Conservation (phyloP, 2,888 invertebrate species). For the Nomada ruficornis region DNA sequence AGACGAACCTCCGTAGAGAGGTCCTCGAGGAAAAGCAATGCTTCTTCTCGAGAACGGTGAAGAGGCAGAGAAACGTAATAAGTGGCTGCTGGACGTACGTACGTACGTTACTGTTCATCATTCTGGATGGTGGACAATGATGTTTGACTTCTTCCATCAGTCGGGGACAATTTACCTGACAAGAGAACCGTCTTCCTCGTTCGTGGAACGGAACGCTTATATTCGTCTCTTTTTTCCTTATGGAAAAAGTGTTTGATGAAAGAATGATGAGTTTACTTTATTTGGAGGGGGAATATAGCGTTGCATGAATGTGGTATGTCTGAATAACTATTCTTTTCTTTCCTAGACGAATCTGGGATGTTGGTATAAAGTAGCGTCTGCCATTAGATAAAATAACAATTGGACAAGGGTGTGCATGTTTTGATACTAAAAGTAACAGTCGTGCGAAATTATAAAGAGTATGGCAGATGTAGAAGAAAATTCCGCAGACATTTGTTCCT, state of each 20-base stretch:
- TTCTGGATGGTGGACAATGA: constrained; percentile 65
- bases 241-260: neutral
- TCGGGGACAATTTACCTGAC: constrained; percentile 56
- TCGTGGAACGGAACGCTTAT: constrained; percentile 39
- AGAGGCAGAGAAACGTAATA: constrained; percentile 62
- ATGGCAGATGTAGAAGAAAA: no score
- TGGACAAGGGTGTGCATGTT: no score
- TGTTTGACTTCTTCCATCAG: constrained; percentile 52
- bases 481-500: no score
- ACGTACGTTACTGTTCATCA: constrained; percentile 65
- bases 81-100: constrained; percentile 62
- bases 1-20: constrained; percentile 49
- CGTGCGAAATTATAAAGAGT: no score
- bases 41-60: constrained; percentile 38
- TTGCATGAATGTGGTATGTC: no score
- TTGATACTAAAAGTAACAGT: no score
- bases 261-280: no score
- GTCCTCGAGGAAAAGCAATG: constrained; percentile 55
- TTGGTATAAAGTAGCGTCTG: no score
- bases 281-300: neutral
- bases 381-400: no score
- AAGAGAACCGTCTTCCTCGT: constrained; percentile 51
- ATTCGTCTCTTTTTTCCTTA: neutral
- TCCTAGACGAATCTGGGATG: no score
- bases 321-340: no score